phyloP scores from a whole-genome alignment of 2,113 vertebrate genomes.

The Sprattus sprattus region DNA sequence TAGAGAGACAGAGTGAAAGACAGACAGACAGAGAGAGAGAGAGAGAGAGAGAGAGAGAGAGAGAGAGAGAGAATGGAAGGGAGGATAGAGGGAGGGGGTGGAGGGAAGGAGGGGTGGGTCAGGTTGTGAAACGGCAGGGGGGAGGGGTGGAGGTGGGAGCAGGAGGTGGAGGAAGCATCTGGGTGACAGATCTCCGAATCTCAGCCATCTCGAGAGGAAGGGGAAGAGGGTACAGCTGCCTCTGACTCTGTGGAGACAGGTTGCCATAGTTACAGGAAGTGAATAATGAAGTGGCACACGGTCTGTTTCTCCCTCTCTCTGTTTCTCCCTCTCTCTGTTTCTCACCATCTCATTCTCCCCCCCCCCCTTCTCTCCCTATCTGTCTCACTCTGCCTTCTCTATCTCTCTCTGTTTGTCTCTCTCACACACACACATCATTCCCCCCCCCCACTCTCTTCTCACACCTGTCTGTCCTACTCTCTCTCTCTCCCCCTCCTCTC shows the following conservation, averaged over 20 bases:
- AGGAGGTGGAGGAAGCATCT: slow-evolving; percentile 7
- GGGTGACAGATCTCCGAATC: slow-evolving; percentile 52
- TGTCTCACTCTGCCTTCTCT: slow-evolving; percentile 33
- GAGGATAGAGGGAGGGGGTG: neutral
- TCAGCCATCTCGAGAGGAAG: slow-evolving; percentile 71
- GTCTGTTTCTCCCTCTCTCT: slow-evolving; percentile 50
- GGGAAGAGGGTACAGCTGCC: slow-evolving; percentile 74
- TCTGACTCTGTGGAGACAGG: slow-evolving; percentile 74
- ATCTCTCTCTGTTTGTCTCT: slow-evolving; percentile 32
- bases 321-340: slow-evolving; percentile 62
- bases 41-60: slow-evolving; percentile 8
- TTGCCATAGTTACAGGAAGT: slow-evolving; percentile 80
- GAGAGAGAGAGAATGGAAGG: neutral
- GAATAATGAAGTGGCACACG: slow-evolving; percentile 71
- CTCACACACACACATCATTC: slow-evolving; percentile 3
- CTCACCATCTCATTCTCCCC: slow-evolving; percentile 43
- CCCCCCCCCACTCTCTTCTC: slow-evolving; percentile 38
- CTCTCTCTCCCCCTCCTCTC: slow-evolving; percentile 13
- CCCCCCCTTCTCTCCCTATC: slow-evolving; percentile 44
- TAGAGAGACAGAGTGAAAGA: neutral
- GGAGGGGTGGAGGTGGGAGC: neutral
- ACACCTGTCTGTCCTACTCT: slow-evolving; percentile 17
- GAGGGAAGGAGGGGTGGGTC: neutral
- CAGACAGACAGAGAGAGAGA: slow-evolving; percentile 12
- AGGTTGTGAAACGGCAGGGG: neutral